Evolutionary conservation across 2,797 vertebrate species (phyloP).

Genomic region (Darevskia mixta): DNA sequence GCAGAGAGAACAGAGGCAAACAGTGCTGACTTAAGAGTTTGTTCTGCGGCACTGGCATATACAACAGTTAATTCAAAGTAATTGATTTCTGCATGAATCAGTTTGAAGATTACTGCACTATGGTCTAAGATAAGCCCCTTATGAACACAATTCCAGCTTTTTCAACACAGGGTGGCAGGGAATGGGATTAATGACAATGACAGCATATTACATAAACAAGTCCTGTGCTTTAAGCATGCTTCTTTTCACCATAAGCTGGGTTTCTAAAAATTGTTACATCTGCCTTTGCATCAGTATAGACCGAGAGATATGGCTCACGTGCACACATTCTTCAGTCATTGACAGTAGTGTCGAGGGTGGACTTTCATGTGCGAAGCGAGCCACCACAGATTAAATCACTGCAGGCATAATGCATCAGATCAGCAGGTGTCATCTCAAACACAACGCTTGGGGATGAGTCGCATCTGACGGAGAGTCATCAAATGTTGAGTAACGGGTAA

Average conservation of each 20-base stretch:
- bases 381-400: not conserved
- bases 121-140: not conserved
- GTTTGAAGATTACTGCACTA: conserved; percentile 16
- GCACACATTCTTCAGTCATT: not conserved
- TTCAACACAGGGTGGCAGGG: not conserved
- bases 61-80: conserved; percentile 20
- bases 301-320: not conserved
- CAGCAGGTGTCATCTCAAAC: not conserved
- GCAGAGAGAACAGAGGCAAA: conserved; percentile 18
- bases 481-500: not conserved
- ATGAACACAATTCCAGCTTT: not conserved
- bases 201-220: not conserved
- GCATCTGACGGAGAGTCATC: not conserved
- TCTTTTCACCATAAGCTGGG: not conserved
- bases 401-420: not conserved
- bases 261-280: not conserved
- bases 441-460: not conserved
- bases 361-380: not conserved
- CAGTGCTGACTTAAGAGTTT: conserved; percentile 15
- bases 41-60: conserved; percentile 1
- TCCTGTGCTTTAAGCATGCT: not conserved
- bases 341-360: not conserved
- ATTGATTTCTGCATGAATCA: conserved; percentile 31
- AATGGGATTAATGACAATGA: not conserved
- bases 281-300: not conserved